Base-by-base conservation (phyloP, 1,140 invertebrate genomes). In the Scaptomyza hsui region DNA sequence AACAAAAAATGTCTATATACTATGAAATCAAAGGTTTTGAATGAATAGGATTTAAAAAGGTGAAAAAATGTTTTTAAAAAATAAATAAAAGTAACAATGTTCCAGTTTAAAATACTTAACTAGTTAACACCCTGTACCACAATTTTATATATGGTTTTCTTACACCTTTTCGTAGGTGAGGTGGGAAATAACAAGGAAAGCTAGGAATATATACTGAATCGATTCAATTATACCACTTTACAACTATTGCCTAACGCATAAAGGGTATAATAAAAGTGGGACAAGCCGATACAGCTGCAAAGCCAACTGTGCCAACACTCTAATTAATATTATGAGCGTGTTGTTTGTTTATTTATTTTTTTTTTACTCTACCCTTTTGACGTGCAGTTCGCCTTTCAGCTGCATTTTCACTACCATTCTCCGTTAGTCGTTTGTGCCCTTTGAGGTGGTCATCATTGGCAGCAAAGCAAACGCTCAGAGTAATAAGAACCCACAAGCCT, bases 271-370 rank as follows among this genome's bases (percentile, higher is more conserved):
- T 42, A 26, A 55, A 48, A 70, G 29, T 63, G 51, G 21, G 10
- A 18, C 15, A 48, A 12, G 21, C 61, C 45, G 29, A 29, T 47
- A 68, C 35, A 48, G 41, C 42, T n/a, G 9, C 12, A 37, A 26
- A 56, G 13, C 13, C 29, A 49, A 35, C 60, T 42, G 37, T 44
- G 60, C 79, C 24, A 39, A 21, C 57, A 51, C 64, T 88, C 77
- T 86, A 86, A 86, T 86, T 86, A 86, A 81, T 88, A 88, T 81
- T 74, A 80, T 86, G 61, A 74, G 55, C 57, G 32, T 16, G 18
- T 44, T 78, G 61, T 42, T 56, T 52, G 29, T 45, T 44, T 41
- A 29, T 29, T 29, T 29, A 9, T 29, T 29, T 29, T 9, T 29
- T 1, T 1, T 29, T 37, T 37, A 4, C 3, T 37, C 4, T 48